Evolutionary conservation across 2,113 vertebrate species (phyloP), one percentile per base, ranked within the genome.

Genomic region (Phalacrocorax pelagicus): DNA sequence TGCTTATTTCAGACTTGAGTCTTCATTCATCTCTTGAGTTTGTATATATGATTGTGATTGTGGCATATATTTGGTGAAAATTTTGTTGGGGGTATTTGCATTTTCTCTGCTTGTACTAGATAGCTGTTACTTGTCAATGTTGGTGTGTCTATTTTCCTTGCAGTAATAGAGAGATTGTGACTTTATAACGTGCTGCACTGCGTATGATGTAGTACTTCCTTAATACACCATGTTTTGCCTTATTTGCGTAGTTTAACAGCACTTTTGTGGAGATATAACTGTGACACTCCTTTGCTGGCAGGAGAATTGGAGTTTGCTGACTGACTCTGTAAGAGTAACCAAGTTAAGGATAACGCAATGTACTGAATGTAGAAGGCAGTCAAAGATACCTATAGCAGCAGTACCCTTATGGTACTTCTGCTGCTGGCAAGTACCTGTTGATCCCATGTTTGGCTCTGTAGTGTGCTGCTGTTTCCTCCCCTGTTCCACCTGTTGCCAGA

Each of bases 151-250:
- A 61, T 79, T 40, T 49, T 26, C 8, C 40, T 62, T 62, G 22
- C 54, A 46, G 61, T 26, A 34, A 18, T 5, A 73, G 66, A n/a
- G 52, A 42, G 29, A 5, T 36, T 14, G 18, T 84, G 51, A 40
- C 51, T 57, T 81, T 36, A 12, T 23, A 40, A 15, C 4, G 32
- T 54, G 22, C 34, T 55, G 34, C 24, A 12, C 49, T 17, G 8
- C 36, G 6, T 44, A 6, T 6, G 36, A n/a, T n/a, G 34, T 23
- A 8, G 17, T n/a, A 4, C 52, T 54, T 59, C 19, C 54, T 78
- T 62, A 49, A 21, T 1, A 27, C 12, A 13, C 42, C 0, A 0
- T 10, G 13, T 30, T 67, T 63, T 59, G 40, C 54, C 40, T 38
- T 55, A 2, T 22, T 73, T 70, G 9, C 72, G 46, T 54, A 18